Evolutionary conservation across 2,797 vertebrate species (phyloP).

Genomic region (Enteromius argenteus): DNA sequence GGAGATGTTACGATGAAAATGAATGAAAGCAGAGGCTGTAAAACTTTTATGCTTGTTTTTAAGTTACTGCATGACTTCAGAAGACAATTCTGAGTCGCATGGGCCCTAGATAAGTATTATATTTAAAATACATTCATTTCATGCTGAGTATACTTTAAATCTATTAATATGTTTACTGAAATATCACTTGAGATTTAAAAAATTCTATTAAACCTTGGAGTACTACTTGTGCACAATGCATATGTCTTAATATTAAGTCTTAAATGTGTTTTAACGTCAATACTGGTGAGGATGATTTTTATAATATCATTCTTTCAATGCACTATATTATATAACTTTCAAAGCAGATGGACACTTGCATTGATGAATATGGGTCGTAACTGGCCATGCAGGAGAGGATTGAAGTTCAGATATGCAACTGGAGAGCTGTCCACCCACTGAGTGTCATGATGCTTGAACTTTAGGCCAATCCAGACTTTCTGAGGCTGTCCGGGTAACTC

Average conservation of each 20-base stretch:
- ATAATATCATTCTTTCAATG: no score
- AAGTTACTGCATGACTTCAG: neutral
- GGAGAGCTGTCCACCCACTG: conserved; percentile 84
- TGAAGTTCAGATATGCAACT: conserved; percentile 85
- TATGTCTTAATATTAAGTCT: neutral
- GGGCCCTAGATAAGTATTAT: neutral
- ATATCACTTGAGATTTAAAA: neutral
- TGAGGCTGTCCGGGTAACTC: conserved; percentile 71
- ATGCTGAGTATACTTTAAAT: neutral
- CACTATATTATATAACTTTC: neutral
- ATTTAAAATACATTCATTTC: neutral
- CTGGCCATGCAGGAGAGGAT: conserved; percentile 86
- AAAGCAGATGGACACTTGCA: conserved; percentile 77
- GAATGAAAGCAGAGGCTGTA: neutral
- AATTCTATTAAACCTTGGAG: neutral
- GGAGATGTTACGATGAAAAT: neutral
- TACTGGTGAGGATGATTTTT: no score
- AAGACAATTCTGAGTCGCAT: neutral
- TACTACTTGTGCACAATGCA: neutral
- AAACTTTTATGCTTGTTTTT: neutral
- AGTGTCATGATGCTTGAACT: conserved; percentile 67
- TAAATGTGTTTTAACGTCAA: no score
- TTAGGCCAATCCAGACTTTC: conserved; percentile 90
- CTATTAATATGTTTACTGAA: neutral
- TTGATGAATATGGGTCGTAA: conserved; percentile 75